Conservation (phyloP, 2,113 vertebrate genomes). For the Tetrao urogallus region DNA sequence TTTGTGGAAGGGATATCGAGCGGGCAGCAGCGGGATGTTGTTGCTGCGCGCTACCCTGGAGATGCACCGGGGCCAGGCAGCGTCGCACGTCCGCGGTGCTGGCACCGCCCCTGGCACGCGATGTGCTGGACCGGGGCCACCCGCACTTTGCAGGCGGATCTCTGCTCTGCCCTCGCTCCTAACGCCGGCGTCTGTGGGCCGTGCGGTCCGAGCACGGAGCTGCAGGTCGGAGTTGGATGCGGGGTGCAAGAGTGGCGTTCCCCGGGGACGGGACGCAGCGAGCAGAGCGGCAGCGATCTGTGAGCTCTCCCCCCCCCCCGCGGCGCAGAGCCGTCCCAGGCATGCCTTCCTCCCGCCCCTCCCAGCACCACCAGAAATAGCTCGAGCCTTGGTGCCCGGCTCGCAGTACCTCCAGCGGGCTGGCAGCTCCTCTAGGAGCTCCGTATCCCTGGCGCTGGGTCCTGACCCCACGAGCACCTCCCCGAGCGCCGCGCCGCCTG, state of each 20-base stretch:
- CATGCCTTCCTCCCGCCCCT: background rate
- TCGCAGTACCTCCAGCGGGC: background rate
- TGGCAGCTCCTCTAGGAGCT: background rate
- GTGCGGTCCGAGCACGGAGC: accelerated
- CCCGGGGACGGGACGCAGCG: background rate
- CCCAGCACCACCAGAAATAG: background rate
- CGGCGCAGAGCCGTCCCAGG: background rate
- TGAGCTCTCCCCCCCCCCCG: background rate
- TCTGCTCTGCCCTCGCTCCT: background rate
- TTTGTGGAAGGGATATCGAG: accelerated
- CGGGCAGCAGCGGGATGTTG: accelerated
- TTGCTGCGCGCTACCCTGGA: background rate
- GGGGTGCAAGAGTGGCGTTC: background rate
- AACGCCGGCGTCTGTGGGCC: background rate
- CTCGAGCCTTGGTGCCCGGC: background rate
- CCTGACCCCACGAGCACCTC: background rate
- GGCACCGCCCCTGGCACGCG: background rate
- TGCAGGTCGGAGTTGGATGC: background rate
- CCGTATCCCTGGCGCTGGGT: background rate
- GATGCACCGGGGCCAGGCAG: background rate
- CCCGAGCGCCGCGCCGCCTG: background rate
- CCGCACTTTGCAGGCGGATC: background rate
- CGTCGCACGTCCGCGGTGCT: background rate
- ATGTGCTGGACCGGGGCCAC: background rate
- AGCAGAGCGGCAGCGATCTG: background rate